phyloP scores from a whole-genome alignment of 2,113 vertebrate species.

The Circaetus gallicus region DNA sequence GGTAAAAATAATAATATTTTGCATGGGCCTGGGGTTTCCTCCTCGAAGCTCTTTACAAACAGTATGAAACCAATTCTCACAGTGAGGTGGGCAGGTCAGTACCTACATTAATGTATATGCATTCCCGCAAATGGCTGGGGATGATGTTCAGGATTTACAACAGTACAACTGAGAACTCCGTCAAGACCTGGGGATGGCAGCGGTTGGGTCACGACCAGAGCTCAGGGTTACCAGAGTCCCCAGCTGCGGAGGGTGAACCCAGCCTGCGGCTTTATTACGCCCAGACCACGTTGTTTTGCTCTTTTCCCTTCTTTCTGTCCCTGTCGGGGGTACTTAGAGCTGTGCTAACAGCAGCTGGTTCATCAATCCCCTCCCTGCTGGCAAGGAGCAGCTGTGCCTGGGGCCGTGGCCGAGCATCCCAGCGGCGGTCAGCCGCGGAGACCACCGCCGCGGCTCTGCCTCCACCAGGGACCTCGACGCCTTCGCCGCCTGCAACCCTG shows the following conservation, averaged over 20 bases:
- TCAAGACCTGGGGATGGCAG: neutral
- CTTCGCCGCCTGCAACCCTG: neutral
- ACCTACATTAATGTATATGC: neutral
- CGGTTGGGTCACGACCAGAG: neutral
- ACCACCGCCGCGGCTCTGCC: neutral
- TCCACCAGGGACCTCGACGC: neutral
- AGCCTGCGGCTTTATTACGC: neutral
- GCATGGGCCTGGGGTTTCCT: neutral
- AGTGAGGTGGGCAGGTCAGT: neutral
- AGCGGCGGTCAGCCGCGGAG: neutral
- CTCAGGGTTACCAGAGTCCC: neutral
- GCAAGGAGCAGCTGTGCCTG: neutral
- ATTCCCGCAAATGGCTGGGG: neutral
- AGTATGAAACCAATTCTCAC: neutral
- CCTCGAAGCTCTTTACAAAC: neutral
- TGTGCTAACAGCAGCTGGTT: neutral
- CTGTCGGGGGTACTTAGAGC: neutral
- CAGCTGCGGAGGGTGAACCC: neutral
- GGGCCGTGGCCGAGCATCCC: neutral
- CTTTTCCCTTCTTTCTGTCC: neutral
- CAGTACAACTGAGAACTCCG: neutral
- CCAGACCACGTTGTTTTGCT: accelerated
- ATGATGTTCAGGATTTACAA: neutral
- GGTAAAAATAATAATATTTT: neutral
- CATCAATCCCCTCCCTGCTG: neutral